These are phyloP conservation scores for Phaenicophaeus curvirostris DNA, from an alignment of 2,797 vertebrate genomes.

Conservation along the genomic window DNA sequence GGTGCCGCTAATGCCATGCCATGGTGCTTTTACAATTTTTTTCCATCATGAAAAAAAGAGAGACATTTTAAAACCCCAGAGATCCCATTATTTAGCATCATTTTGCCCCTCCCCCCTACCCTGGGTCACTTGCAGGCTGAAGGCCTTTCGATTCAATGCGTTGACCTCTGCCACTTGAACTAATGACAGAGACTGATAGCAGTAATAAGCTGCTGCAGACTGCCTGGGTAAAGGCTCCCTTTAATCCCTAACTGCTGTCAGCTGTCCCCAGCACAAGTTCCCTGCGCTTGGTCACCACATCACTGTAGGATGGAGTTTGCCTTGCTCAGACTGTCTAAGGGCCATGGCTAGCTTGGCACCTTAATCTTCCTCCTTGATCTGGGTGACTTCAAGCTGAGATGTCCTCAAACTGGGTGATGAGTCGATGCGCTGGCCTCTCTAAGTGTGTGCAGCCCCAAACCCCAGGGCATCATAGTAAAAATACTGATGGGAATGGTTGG, in stretches of 20 bases:
- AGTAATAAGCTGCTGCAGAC: not conserved
- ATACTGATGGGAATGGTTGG: too few species aligned
- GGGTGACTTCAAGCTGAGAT: not conserved
- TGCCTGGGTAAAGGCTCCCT: not conserved
- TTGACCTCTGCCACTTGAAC: not conserved
- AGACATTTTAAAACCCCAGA: not conserved
- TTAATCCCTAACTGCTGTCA: not conserved
- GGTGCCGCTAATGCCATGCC: not conserved
- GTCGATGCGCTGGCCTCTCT: not conserved
- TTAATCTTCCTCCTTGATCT: not conserved
- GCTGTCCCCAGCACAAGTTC: fast-evolving
- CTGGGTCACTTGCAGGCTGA: not conserved
- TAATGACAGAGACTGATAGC: not conserved
- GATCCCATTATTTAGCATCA: not conserved
- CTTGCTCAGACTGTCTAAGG: not conserved
- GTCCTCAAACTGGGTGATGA: not conserved
- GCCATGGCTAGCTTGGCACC: not conserved
- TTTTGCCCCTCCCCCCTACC: fast-evolving
- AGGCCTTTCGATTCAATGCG: not conserved
- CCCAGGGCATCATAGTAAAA: not conserved
- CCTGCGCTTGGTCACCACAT: not conserved
- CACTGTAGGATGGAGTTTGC: fast-evolving
- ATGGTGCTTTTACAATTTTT: not conserved
- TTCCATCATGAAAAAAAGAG: not conserved
- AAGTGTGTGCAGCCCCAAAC: not conserved